These are phyloP conservation scores for Mola mola DNA, from an alignment of 2,113 vertebrate genomes.

Conservation along the genomic window DNA sequence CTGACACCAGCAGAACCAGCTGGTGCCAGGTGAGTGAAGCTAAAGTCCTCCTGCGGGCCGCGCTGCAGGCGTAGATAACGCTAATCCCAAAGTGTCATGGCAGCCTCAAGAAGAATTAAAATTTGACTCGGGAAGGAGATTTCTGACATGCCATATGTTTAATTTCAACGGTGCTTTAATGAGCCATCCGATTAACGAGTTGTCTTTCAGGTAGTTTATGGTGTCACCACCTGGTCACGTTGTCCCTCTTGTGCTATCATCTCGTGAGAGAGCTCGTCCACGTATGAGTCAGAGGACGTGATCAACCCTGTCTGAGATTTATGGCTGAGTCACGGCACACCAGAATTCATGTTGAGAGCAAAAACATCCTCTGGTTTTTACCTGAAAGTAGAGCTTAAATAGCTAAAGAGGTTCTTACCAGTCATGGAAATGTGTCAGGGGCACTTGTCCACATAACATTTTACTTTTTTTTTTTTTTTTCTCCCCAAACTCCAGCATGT, in stretches of 20 bases:
- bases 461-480: no score
- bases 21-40: slow-evolving; percentile 68
- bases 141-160: slow-evolving; percentile 94
- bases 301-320: slow-evolving; percentile 90
- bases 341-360: no score
- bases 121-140: slow-evolving; percentile 92
- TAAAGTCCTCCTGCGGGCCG: slow-evolving; percentile 66
- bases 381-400: no score
- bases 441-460: no score
- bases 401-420: no score
- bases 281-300: slow-evolving; percentile 79
- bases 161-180: slow-evolving; percentile 93
- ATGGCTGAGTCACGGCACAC: slow-evolving; percentile 66
- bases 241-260: slow-evolving; percentile 64
- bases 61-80: slow-evolving; percentile 63
- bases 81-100: slow-evolving; percentile 73
- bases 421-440: no score
- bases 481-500: no score
- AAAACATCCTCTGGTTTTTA: not conserved
- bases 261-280: slow-evolving; percentile 18
- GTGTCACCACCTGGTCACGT: slow-evolving; percentile 82
- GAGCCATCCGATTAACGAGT: slow-evolving; percentile 80
- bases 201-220: slow-evolving; percentile 81
- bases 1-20: slow-evolving; percentile 36
- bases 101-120: slow-evolving; percentile 82